Evolutionary conservation across 1,140 invertebrate species (phyloP).

Genomic region (Camponotus floridanus): DNA sequence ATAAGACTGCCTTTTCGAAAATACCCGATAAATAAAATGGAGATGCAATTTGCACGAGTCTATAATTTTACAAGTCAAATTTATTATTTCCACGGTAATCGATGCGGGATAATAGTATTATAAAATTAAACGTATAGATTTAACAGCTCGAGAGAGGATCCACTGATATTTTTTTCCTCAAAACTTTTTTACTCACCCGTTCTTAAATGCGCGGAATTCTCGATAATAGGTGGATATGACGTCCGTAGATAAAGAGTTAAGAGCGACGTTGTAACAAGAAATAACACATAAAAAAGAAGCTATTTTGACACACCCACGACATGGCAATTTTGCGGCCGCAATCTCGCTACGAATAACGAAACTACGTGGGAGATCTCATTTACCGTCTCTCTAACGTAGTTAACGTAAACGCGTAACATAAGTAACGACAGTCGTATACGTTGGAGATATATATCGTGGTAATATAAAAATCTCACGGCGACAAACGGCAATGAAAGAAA

Average conservation of each 20-base stretch:
- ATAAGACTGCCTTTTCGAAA: not conserved
- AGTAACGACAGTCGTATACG: not conserved
- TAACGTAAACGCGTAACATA: conserved; percentile 1
- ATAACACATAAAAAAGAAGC: conserved; percentile 25
- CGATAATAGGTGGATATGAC: not conserved
- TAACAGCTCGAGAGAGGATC: not conserved
- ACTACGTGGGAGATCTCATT: conserved; percentile 20
- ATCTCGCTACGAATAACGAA: conserved; percentile 10
- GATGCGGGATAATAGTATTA: not conserved
- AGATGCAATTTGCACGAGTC: not conserved
- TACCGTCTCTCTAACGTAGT: too few relatives aligned
- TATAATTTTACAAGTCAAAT: not conserved
- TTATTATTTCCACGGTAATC: not conserved
- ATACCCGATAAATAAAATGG: not conserved
- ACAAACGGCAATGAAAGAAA: conserved; percentile 9
- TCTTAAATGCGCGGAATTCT: not conserved
- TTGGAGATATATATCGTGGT: not conserved
- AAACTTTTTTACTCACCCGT: not conserved
- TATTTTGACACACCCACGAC: conserved; percentile 24
- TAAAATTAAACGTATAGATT: not conserved
- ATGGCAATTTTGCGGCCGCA: not conserved
- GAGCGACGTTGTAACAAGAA: not conserved
- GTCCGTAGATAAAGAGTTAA: not conserved
- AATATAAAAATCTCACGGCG: not conserved
- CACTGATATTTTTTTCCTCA: not conserved